Percentiles rank a stretch among this genome's conserved stretches.
These are phyloP conservation scores for Helicoverpa zea DNA, from an alignment of 1,140 invertebrate species.

Conservation along the genomic window DNA sequence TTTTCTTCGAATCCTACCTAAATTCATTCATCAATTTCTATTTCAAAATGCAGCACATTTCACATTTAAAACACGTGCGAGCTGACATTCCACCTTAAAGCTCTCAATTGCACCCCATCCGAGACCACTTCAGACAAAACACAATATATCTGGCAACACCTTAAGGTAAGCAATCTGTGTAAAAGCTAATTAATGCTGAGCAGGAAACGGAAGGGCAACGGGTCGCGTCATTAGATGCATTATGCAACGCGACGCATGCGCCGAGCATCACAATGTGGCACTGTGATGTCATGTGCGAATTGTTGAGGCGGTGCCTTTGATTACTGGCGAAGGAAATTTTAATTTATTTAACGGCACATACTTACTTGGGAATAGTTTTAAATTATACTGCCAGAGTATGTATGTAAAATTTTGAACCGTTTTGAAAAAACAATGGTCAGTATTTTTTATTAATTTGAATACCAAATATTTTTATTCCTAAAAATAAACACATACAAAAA, in stretches of 20 bases:
- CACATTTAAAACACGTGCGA: background rate
- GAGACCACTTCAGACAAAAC: background rate
- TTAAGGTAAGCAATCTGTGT: slow-evolving; percentile 44
- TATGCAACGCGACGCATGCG: slow-evolving; percentile 73
- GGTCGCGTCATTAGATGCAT: slow-evolving; percentile 77
- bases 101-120: background rate
- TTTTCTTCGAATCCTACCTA: no score
- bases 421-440: no score
- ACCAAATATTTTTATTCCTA: no score
- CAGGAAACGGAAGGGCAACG: slow-evolving; percentile 80
- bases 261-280: slow-evolving; percentile 60
- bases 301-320: slow-evolving; percentile 5
- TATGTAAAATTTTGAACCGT: no score
- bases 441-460: no score
- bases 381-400: no score
- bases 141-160: slow-evolving; percentile 27
- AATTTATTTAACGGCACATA: background rate
- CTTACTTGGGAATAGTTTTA: no score
- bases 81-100: background rate
- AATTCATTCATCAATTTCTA: background rate
- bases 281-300: slow-evolving; percentile 38
- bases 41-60: background rate
- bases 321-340: background rate
- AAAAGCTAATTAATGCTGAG: slow-evolving; percentile 73
- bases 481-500: no score